Base-by-base conservation (phyloP, 2,888 invertebrate species). In the Prionchulus punctatus region DNA sequence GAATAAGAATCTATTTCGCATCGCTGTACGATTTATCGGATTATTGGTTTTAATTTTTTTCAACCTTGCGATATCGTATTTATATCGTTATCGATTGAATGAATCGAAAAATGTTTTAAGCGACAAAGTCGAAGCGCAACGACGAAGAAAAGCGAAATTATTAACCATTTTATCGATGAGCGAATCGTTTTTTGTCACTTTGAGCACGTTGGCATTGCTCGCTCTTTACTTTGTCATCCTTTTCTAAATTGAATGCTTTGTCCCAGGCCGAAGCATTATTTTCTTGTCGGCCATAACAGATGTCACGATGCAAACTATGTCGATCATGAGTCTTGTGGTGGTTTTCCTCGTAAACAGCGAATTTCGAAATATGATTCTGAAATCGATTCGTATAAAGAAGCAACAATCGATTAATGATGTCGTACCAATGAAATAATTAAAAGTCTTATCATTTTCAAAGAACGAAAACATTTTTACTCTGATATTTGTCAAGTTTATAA, bases 351-450 rank as follows among this genome's bases (percentile, higher is more conserved):
- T 7, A 12, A 36, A 18, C 18, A 7, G 36, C 36, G 12, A 36
- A 25, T 30, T 30, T 57, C 25, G 30, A 57, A 57, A 57, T 18
- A 27, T 49, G 18, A 36, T 59, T 2, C 12, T n/a, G 15, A 15
- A 27, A n/a, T 51, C n/a, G n/a, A 7, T 51, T n/a, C 30, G n/a
- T 4, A 51, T 57, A n/a, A n/a, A n/a, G n/a, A n/a, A n/a, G n/a
- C n/a, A n/a, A n/a, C n/a, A n/a, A n/a, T n/a, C n/a, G n/a, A n/a
- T n/a, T n/a, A n/a, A n/a, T n/a, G n/a, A n/a, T n/a, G n/a, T n/a
- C n/a, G n/a, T n/a, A n/a, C n/a, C n/a, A n/a, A n/a, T n/a, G n/a
- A n/a, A n/a, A n/a, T n/a, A n/a, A n/a, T n/a, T n/a, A n/a, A n/a
- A n/a, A n/a, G n/a, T n/a, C n/a, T n/a, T n/a, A n/a, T n/a, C n/a